Evolutionary conservation across 2,888 invertebrate species (phyloP), one percentile per base, ranked within the genome.

Genomic region (Synergus laeviventris): DNA sequence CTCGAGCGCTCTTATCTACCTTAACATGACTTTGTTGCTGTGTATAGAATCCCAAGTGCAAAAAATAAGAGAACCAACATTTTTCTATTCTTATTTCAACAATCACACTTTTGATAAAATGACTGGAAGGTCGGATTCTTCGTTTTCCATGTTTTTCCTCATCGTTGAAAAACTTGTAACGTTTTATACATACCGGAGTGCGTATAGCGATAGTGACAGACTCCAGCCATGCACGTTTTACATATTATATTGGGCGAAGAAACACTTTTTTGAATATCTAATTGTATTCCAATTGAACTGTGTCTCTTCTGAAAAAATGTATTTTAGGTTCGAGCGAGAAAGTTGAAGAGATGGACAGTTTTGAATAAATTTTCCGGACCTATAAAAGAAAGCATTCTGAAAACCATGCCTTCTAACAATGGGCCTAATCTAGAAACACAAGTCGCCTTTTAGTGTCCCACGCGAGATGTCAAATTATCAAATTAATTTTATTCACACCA

Each of bases 401-500:
- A 38, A 39, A 56, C 39, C 31, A 73, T 66, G 42, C 73, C 56
- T 79, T 79, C 66, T 76, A 60, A 62, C 42, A 64, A 64, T 62
- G 76, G 74, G 60, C 75, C 84, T 86, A 85, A 87, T 87, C 83
- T 83, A 74, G 74, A 79, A 82, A 87, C 86, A 86, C 79, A 84
- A 78, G 54, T 79, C 81, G 74, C 82, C 84, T 87, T 85, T 86
- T 84, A 85, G 81, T 81, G 73, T 60, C 76, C 75, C 79, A 79
- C 76, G 42, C 16, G 39, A 39, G 49, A 61, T 74, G 75, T 74
- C 76, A 77, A 78, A 79, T 78, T 74, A 73, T 80, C 80, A 85
- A 87, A 87, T 87, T 86, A 86, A 87, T 86, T 85, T 87, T 81
- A 84, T 87, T 85, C 85, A 82, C 86, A 85, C 81, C 79, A 70